Evolutionary conservation across 2,797 vertebrate species (phyloP).

Genomic region (Eulemur albifrons): DNA sequence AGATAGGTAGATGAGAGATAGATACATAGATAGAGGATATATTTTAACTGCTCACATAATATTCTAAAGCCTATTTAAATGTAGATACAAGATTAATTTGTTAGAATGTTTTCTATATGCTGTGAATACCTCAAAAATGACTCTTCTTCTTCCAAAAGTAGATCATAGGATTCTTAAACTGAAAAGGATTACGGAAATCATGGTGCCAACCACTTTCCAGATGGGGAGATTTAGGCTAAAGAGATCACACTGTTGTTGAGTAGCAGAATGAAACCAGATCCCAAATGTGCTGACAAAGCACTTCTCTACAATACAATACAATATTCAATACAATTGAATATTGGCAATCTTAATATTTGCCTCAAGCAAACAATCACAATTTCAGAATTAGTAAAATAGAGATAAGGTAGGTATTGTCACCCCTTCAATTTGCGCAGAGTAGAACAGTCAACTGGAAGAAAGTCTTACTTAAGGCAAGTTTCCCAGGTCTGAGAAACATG

Average conservation of each 20-base stretch:
- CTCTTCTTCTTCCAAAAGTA: not conserved
- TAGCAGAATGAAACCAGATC: not conserved
- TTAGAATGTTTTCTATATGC: not conserved
- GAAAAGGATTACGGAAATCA: not conserved
- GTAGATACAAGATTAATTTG: not conserved
- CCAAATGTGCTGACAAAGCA: not conserved
- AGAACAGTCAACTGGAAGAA: not conserved
- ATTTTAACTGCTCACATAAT: not conserved
- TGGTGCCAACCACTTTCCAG: not conserved
- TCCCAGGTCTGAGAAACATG: not conserved
- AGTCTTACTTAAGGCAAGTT: not conserved
- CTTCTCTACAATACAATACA: not conserved
- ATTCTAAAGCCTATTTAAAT: not conserved
- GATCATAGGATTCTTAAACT: not conserved
- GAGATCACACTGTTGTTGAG: not conserved
- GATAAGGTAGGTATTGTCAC: not conserved
- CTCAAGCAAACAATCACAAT: slow-evolving; percentile 55
- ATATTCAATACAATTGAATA: not conserved
- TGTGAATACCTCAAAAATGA: not conserved
- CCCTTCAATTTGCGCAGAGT: not conserved
- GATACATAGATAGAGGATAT: not conserved
- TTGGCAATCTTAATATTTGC: too few species aligned
- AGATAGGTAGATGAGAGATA: not conserved
- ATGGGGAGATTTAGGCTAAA: not conserved
- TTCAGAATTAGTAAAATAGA: slow-evolving; percentile 1